phyloP scores from a whole-genome alignment of 2,113 vertebrate species.

The Diphyllodes magnificus region DNA sequence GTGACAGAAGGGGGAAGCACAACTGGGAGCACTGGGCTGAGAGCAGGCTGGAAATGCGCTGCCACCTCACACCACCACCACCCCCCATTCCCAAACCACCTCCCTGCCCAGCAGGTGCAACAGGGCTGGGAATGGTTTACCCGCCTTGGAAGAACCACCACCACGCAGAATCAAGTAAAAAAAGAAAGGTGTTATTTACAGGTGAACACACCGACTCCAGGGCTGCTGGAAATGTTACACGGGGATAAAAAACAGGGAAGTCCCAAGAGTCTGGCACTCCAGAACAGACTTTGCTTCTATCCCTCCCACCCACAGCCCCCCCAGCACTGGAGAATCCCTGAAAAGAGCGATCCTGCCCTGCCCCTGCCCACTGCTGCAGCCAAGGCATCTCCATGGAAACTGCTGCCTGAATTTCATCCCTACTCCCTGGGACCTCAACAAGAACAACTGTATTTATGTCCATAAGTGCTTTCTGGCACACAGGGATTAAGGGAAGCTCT shows the following conservation, averaged over 20 bases:
- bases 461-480: background rate
- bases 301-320: background rate
- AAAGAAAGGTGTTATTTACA: slow-evolving; percentile 20
- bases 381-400: background rate
- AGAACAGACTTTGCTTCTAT: background rate
- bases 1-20: background rate
- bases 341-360: background rate
- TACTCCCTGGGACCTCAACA: background rate
- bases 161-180: background rate
- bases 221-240: background rate
- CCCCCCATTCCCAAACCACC: background rate
- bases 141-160: background rate
- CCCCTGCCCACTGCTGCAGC: background rate
- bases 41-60: background rate
- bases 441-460: background rate
- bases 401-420: background rate
- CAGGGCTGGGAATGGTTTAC: background rate
- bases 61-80: background rate
- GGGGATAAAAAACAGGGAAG: background rate
- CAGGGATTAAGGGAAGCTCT: background rate
- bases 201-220: background rate
- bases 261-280: background rate
- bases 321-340: fast-evolving
- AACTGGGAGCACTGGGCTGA: background rate
- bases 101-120: background rate